phyloP scores from a whole-genome alignment of 2,888 invertebrate species.

The Cephalotes varians region DNA sequence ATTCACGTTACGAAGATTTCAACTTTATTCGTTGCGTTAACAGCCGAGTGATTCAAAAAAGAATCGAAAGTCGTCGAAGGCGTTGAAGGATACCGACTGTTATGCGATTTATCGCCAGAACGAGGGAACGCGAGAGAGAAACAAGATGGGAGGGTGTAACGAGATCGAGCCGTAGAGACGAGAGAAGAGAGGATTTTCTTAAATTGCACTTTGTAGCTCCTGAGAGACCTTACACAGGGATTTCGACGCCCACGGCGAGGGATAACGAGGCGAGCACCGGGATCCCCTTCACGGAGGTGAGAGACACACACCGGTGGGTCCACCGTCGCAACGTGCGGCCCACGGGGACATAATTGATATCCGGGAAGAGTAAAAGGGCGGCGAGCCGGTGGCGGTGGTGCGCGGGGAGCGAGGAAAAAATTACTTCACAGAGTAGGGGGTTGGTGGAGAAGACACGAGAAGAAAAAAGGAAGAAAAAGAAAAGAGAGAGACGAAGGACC shows the following conservation, averaged over 20 bases:
- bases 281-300: constrained; percentile 70
- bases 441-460: constrained; percentile 59
- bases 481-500: constrained; percentile 73
- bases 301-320: constrained; percentile 77
- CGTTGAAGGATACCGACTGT: constrained; percentile 54
- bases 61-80: neutral
- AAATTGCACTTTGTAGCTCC: constrained; percentile 81
- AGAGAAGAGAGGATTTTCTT: constrained; percentile 76
- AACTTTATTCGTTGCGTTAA: constrained; percentile 22
- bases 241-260: constrained; percentile 80
- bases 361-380: constrained; percentile 73
- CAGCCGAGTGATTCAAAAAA: neutral
- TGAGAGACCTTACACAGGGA: constrained; percentile 77
- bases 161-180: constrained; percentile 57
- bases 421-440: constrained; percentile 62
- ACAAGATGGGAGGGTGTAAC: constrained; percentile 59
- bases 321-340: constrained; percentile 70
- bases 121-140: constrained; percentile 55
- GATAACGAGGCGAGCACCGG: constrained; percentile 78
- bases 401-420: constrained; percentile 58
- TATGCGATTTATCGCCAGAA: constrained; percentile 65
- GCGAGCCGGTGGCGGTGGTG: constrained; percentile 60
- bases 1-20: neutral
- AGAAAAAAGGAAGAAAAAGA: constrained; percentile 54
- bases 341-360: constrained; percentile 80